Percentiles rank a stretch among this genome's conserved stretches.
phyloP scores from a whole-genome alignment of 2,888 invertebrate genomes.

The Arrhopalites spinosus region DNA sequence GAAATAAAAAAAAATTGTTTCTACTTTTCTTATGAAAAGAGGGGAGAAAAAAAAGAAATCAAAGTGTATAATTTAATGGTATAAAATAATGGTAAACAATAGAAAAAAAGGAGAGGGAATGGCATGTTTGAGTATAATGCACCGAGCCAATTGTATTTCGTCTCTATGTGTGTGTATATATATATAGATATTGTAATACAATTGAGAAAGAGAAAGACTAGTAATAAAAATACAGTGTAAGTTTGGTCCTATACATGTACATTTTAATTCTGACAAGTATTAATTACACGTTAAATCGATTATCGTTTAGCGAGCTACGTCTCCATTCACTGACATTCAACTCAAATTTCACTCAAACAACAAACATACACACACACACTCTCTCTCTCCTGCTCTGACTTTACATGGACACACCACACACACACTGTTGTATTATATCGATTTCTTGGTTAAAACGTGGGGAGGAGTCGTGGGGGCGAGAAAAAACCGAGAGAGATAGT shows the following conservation, averaged over 20 bases:
- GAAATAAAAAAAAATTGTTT: background rate
- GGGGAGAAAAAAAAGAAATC: background rate
- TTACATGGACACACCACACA: background rate
- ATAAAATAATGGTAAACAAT: background rate
- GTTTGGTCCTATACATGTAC: background rate
- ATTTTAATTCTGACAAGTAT: conserved; percentile 39
- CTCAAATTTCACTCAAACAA: conserved; percentile 18
- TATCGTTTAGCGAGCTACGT: conserved; percentile 33
- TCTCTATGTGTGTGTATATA: too few relatives aligned
- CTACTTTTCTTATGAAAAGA: background rate
- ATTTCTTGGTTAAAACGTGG: background rate
- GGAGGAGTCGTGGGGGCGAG: conserved; percentile 10
- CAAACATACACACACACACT: conserved; percentile 3
- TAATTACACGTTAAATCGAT: conserved; percentile 39
- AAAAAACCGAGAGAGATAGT: conserved; percentile 15
- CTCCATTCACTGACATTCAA: conserved; percentile 14
- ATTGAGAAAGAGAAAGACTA: too few relatives aligned
- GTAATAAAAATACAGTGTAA: too few relatives aligned
- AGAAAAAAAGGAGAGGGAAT: background rate
- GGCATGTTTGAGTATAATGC: too few relatives aligned
- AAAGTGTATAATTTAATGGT: background rate
- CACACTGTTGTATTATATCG: background rate
- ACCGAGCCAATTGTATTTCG: too few relatives aligned
- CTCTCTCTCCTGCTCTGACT: background rate
- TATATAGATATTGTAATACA: too few relatives aligned